These are phyloP conservation scores for Cryptosula pallasiana DNA, from an alignment of 2,888 invertebrate genomes.

Conservation along the genomic window DNA sequence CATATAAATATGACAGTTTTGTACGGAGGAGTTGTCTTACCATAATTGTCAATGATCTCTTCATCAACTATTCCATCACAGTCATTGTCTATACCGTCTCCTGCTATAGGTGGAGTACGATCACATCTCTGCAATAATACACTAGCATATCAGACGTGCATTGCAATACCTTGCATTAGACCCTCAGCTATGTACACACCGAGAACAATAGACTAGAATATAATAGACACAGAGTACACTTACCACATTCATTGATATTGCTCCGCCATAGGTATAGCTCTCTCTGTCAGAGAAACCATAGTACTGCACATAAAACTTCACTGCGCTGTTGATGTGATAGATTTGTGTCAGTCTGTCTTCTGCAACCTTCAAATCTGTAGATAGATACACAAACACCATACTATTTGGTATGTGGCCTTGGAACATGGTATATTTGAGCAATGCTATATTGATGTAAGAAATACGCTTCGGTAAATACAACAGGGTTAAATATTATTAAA, in stretches of 20 bases:
- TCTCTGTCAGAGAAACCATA: conserved; percentile 21
- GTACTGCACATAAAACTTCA: conserved; percentile 11
- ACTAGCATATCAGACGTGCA: not conserved
- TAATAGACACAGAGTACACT: not conserved
- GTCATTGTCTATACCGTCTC: conserved; percentile 16
- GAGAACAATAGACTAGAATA: no score
- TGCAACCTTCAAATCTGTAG: not conserved
- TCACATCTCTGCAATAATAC: conserved; percentile 5
- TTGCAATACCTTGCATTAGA: not conserved
- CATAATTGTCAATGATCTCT: conserved; percentile 22
- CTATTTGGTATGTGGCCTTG: not conserved
- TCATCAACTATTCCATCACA: conserved; percentile 15
- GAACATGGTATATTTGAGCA: not conserved
- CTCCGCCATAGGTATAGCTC: conserved; percentile 16
- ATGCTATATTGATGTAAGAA: no score
- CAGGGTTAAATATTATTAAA: no score
- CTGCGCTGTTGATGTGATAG: not conserved
- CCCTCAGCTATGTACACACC: not conserved
- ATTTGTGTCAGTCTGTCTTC: conserved; percentile 21
- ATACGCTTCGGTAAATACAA: no score
- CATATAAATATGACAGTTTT: no score
- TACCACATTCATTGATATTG: conserved; percentile 5
- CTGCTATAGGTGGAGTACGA: not conserved
- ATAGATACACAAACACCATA: no score
- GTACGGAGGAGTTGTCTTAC: no score